Evolutionary conservation across 2,888 invertebrate species (phyloP).

Genomic region (Hydrotaea cyrtoneurina): DNA sequence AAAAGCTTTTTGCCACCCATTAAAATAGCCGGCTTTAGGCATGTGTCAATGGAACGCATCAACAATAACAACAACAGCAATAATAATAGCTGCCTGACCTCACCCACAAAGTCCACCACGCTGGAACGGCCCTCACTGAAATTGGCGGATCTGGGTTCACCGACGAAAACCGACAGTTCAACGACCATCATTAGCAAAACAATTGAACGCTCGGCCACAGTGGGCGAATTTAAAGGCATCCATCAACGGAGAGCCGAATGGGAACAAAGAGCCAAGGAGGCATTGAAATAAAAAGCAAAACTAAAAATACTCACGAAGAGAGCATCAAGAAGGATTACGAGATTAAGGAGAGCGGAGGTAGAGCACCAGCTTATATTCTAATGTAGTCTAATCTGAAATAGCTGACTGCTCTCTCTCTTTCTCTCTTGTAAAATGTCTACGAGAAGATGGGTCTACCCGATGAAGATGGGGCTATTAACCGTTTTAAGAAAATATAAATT

Average conservation of each 20-base stretch:
- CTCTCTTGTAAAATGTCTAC: too few species aligned
- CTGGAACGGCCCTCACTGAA: constrained; percentile 66
- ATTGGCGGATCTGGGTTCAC: constrained; percentile 47
- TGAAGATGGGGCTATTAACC: background rate
- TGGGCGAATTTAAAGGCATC: constrained; percentile 85
- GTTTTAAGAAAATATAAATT: background rate
- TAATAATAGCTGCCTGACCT: constrained; percentile 69
- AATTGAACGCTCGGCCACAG: constrained; percentile 78
- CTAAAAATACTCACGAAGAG: constrained; percentile 40
- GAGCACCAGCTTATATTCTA: too few species aligned
- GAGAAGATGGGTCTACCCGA: too few species aligned
- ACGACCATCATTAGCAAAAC: constrained; percentile 69
- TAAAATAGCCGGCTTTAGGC: constrained; percentile 67
- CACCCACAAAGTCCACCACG: constrained; percentile 46
- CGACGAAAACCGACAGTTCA: constrained; percentile 59
- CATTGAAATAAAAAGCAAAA: constrained; percentile 74
- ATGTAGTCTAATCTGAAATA: too few species aligned
- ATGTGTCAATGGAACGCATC: constrained; percentile 67
- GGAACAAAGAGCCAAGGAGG: constrained; percentile 89
- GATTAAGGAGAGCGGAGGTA: constrained; percentile 34
- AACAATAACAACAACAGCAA: constrained; percentile 72
- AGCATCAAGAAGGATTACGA: constrained; percentile 58
- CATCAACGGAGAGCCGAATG: constrained; percentile 89
- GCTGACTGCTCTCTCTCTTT: too few species aligned
- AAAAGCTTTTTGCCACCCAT: constrained; percentile 74